A percentile compares a stretch with the other conserved stretches of the same genome.
Conservation (phyloP, 2,113 vertebrate genomes). For the human (Homo sapiens) region DNA sequence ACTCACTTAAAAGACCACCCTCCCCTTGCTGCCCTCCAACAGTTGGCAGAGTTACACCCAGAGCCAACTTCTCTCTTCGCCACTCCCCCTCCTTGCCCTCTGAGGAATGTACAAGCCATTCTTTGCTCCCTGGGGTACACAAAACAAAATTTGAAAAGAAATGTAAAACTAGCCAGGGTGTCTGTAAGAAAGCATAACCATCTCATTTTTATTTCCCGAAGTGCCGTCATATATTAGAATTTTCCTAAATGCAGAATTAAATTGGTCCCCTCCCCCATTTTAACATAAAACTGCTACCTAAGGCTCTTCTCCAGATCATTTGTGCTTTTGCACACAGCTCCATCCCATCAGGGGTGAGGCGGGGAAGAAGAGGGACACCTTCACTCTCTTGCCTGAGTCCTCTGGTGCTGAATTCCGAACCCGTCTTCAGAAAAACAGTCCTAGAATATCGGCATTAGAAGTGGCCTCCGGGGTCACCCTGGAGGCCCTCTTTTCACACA, state of each 20-base stretch:
- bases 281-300: not conserved
- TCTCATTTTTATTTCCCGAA: not conserved
- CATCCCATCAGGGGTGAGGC: accelerated
- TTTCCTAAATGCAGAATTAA: slow-evolving; percentile 27
- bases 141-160: not conserved
- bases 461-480: not conserved
- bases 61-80: slow-evolving; percentile 24
- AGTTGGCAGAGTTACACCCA: slow-evolving; percentile 66
- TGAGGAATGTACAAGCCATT: slow-evolving; percentile 36
- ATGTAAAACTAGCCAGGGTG: not conserved
- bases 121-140: not conserved
- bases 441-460: not conserved
- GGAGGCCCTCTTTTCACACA: not conserved
- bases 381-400: not conserved
- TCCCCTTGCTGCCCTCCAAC: slow-evolving; percentile 35
- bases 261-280: not conserved
- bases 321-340: not conserved
- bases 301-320: not conserved
- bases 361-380: not conserved
- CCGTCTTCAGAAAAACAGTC: not conserved
- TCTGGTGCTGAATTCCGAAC: not conserved
- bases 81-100: slow-evolving; percentile 9
- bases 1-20: slow-evolving; percentile 64
- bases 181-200: not conserved
- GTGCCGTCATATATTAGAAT: not conserved